Evolutionary conservation across 2,888 invertebrate genomes (phyloP).

Genomic region (Amphipyra tragopoginis): DNA sequence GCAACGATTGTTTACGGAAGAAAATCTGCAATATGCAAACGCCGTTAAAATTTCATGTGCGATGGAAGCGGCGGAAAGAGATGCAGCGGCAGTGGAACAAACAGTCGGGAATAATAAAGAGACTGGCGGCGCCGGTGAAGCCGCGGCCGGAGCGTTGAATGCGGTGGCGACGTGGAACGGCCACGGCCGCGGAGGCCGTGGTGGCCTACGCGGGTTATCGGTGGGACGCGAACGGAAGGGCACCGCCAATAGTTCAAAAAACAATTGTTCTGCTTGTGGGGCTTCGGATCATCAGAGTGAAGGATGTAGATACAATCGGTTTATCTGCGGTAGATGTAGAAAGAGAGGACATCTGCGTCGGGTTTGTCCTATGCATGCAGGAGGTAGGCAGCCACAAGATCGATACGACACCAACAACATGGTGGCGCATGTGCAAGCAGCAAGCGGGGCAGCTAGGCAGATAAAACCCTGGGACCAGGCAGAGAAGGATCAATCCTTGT

Average conservation of each 20-base stretch:
- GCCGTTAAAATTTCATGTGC: conserved; percentile 4
- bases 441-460: too few species aligned
- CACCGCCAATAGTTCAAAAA: too few species aligned
- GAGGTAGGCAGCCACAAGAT: too few species aligned
- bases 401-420: too few species aligned
- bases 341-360: conserved; percentile 31
- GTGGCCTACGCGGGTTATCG: background rate
- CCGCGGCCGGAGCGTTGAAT: background rate
- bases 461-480: too few species aligned
- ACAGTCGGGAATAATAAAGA: too few species aligned
- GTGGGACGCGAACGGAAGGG: background rate
- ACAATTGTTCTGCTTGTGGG: conserved; percentile 7
- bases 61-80: conserved; percentile 15
- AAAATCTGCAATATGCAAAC: background rate
- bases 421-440: too few species aligned
- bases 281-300: background rate
- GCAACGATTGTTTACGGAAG: conserved; percentile 8
- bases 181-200: background rate
- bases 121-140: background rate
- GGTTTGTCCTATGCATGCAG: conserved; percentile 18
- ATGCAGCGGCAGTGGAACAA: conserved; percentile 14
- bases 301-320: conserved; percentile 22
- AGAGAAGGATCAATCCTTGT: too few species aligned
- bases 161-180: background rate
- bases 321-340: conserved; percentile 26